phyloP scores from a whole-genome alignment of 2,888 invertebrate genomes.

The Drosophila planitibia region DNA sequence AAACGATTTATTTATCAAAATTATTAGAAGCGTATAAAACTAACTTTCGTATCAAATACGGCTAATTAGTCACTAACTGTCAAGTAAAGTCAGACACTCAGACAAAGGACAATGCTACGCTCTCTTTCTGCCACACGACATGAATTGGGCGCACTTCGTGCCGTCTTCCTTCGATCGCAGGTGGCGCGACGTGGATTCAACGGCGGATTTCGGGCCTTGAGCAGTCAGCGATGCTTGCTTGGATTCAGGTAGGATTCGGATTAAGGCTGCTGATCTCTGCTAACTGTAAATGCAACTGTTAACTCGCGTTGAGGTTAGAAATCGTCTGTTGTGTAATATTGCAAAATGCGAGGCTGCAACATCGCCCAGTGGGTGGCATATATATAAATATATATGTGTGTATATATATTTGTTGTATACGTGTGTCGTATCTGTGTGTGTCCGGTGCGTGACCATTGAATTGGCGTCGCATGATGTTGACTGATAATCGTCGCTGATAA shows the following conservation, averaged over 20 bases:
- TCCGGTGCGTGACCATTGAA: slow-evolving; percentile 48
- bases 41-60: neutral
- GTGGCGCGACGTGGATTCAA: slow-evolving; percentile 81
- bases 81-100: slow-evolving; percentile 4
- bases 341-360: slow-evolving; percentile 58
- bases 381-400: slow-evolving; percentile 1
- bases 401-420: slow-evolving; percentile 1
- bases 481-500: slow-evolving; percentile 45
- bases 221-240: slow-evolving; percentile 62
- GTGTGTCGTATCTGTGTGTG: slow-evolving; percentile 12
- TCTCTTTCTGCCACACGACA: slow-evolving; percentile 90
- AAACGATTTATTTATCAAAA: slow-evolving; percentile 46
- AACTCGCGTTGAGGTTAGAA: slow-evolving; percentile 83
- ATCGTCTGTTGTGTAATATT: slow-evolving; percentile 84
- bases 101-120: slow-evolving; percentile 88
- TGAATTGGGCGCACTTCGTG: slow-evolving; percentile 87
- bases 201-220: slow-evolving; percentile 77
- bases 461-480: slow-evolving; percentile 60
- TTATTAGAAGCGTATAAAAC: slow-evolving; percentile 32
- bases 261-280: neutral
- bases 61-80: neutral
- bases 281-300: neutral
- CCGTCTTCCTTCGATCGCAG: slow-evolving; percentile 86
- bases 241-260: slow-evolving; percentile 73
- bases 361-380: slow-evolving; percentile 24